Base-by-base conservation (phyloP, 2,797 vertebrate species). In the Neopelma chrysocephalum region DNA sequence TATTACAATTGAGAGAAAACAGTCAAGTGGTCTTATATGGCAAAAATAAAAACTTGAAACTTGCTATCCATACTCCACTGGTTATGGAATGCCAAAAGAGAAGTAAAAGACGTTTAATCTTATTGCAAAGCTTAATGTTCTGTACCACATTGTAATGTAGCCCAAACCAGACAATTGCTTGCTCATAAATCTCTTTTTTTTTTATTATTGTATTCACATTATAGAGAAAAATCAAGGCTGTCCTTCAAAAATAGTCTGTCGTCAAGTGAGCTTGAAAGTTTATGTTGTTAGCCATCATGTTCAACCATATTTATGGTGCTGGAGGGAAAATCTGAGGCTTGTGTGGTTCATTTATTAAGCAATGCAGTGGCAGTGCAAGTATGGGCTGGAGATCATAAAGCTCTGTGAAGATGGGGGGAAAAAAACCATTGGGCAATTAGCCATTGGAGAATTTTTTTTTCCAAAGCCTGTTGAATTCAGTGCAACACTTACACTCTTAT, bases 31-130 rank as follows among this genome's bases (percentile, higher is more conserved):
- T 83, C 50, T 66, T 83, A 73, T 60, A 73, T 11, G 31, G 87
- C n/a, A 94, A 91, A 96, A 93, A 69, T 69, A 69, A 83, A 92
- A 90, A 38, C 58, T 87, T 84, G 51, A 73, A 91, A n/a, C 50
- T 93, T 19, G 0, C 61, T 86, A 32, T 76, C 62, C 23, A 29
- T 83, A 86, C 50, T 91, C 40, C 51, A 29, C 13, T 89, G 61
- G n/a, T n/a, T 75, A 69, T 72, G 61, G 48, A 83, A 87, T 58
- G 23, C 69, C 29, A 38, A 45, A 93, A 81, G 72, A 93, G 31
- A 90, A 92, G 89, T 75, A 81, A 76, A 83, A 80, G 43, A 22
- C 50, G 10, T 79, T 92, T 82, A 82, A 71, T 89, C 51, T 60
- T 91, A 26, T 57, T 91, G 72, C 68, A 90, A 65, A 90, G 38